Conservation (phyloP, 2,888 invertebrate species). For the Elysia crispata region DNA sequence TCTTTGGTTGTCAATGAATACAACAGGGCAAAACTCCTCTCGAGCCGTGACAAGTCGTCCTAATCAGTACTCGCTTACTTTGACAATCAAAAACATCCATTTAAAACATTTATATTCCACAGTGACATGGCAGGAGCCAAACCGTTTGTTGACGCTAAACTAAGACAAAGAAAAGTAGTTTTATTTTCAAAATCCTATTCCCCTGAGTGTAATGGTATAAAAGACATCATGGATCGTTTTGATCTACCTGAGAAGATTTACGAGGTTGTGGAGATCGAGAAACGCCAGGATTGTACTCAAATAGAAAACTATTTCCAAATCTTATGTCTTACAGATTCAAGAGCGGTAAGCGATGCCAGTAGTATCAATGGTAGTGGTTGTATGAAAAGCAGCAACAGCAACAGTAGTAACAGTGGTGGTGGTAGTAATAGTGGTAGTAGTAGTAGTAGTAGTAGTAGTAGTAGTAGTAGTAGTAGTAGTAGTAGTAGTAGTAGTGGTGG, state of each 20-base stretch:
- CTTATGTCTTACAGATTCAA: slow-evolving; percentile 70
- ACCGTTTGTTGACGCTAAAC: slow-evolving; percentile 73
- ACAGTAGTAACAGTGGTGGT: no score
- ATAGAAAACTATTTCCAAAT: slow-evolving; percentile 76
- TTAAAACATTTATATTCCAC: neutral
- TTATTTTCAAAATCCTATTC: slow-evolving; percentile 71
- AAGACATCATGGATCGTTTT: slow-evolving; percentile 62
- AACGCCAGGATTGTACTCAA: slow-evolving; percentile 73
- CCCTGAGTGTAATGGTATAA: slow-evolving; percentile 65
- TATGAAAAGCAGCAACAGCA: neutral
- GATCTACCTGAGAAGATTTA: slow-evolving; percentile 60
- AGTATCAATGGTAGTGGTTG: neutral
- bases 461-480: slow-evolving; percentile 19
- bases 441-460: slow-evolving; percentile 18
- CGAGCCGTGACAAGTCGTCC: neutral
- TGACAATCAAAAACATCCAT: no score
- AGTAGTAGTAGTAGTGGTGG: slow-evolving; percentile 13
- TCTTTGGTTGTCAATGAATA: slow-evolving; percentile 38
- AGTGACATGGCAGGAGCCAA: slow-evolving; percentile 64
- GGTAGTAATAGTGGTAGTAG: neutral
- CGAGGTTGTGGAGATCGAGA: slow-evolving; percentile 74
- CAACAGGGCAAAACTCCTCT: neutral
- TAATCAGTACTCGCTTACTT: neutral
- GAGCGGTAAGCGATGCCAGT: slow-evolving; percentile 63
- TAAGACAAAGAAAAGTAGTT: slow-evolving; percentile 69